Base-by-base conservation (phyloP, 2,888 invertebrate genomes). In the Cristatella mucedo region DNA sequence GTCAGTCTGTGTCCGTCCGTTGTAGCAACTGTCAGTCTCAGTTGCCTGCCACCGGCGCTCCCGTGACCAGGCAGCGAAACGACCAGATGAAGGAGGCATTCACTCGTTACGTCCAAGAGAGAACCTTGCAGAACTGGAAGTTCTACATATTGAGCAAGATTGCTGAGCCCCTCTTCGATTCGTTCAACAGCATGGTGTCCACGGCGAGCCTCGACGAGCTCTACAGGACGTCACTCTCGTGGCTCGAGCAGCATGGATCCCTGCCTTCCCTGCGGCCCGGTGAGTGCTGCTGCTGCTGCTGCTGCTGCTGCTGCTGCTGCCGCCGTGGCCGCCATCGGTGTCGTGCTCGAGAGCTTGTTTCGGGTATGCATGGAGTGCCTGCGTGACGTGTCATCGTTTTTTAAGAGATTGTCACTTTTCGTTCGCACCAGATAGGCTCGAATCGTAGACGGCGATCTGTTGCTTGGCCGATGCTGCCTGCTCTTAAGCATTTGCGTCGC, bases 81-180 rank as follows among this genome's bases (percentile, higher is more conserved):
- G 83, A 80, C 56, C 82, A 83, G 59, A 80, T 91, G 74, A 80
- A 81, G 53, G 86, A 87, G 68, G 56, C 89, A 76, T 91, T 86
- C 68, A 82, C 85, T 51, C 78, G 83, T 22, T 89, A 89, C 70
- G 84, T 93, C 33, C 75, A 79, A 50, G 75, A 73, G 53, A 73
- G 86, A 44, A 89, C 89, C 15, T 73, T 79, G 62, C 79, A 80
- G 57, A 86, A 87, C 69, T 93, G 91, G 91, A 91, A 87, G 71
- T 93, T 89, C 71, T 93, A 89, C 87, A 85, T 93, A 87, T 84
- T 93, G 64, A 87, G 89, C 68, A 75, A 86, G 51, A 78, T 93
- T 54, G 77, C 86, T 59, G 80, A 82, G 55, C 83, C 86, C 29
- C 70, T 93, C 53, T 75, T 93, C 67, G 78, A 80, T 54, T 82